Conservation (phyloP, 2,888 invertebrate genomes). For the Plebejus argus region DNA sequence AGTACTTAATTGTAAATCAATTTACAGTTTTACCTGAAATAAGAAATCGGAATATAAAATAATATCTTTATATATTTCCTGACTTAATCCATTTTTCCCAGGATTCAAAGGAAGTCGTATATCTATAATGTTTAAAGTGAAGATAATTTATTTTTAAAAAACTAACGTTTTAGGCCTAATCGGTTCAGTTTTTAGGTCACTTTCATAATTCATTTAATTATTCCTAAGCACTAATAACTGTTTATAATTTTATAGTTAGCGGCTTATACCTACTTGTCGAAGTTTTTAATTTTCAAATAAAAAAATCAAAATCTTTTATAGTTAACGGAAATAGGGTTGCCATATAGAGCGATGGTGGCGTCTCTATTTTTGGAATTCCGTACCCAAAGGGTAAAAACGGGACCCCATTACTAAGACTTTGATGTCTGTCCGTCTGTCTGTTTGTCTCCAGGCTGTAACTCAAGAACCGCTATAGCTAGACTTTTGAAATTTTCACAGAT, state of each 20-base stretch:
- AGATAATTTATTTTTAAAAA: not conserved
- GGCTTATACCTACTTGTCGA: no score
- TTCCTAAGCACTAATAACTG: not conserved
- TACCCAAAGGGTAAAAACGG: no score
- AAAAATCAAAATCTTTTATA: no score
- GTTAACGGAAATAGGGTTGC: no score
- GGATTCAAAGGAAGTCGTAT: not conserved
- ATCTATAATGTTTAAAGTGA: not conserved
- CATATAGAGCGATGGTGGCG: no score
- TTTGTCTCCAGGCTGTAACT: no score
- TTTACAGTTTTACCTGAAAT: not conserved
- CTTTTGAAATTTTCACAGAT: no score
- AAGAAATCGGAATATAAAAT: not conserved
- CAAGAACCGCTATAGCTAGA: no score
- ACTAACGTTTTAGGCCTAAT: not conserved
- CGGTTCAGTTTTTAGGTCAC: not conserved
- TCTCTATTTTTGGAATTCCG: no score
- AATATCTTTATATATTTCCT: not conserved
- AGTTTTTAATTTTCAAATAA: not conserved
- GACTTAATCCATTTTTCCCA: not conserved
- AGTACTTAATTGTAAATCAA: no score
- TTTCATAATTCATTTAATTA: not conserved
- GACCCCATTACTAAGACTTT: no score
- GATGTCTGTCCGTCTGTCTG: no score
- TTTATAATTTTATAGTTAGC: not conserved